Percentiles rank a stretch among this genome's conserved stretches.
These are phyloP conservation scores for Vidua macroura DNA, from an alignment of 2,113 vertebrate genomes.

Conservation along the genomic window DNA sequence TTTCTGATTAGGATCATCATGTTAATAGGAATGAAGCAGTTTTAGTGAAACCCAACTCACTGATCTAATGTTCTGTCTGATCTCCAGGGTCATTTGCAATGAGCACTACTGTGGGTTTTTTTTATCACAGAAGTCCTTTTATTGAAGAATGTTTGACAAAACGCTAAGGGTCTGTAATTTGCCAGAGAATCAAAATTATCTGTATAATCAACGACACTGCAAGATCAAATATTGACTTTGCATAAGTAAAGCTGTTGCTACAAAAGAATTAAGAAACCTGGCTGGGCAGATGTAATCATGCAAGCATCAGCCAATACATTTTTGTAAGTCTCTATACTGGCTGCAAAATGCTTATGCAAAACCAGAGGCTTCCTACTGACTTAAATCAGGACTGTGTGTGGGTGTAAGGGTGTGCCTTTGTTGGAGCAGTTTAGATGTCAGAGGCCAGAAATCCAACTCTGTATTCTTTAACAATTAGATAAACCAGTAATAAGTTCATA, in stretches of 20 bases:
- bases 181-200: slow-evolving; percentile 7
- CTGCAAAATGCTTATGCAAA: slow-evolving; percentile 45
- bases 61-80: neutral
- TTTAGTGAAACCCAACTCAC: neutral
- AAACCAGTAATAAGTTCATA: slow-evolving; percentile 48
- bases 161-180: slow-evolving; percentile 1
- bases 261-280: neutral
- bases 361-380: slow-evolving; percentile 38
- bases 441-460: slow-evolving; percentile 1
- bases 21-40: neutral
- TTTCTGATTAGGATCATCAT: neutral
- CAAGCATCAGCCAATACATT: neutral
- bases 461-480: slow-evolving; percentile 55
- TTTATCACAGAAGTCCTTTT: neutral
- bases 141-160: neutral
- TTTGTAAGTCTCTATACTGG: neutral
- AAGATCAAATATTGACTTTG: slow-evolving; percentile 10
- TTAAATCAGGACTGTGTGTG: slow-evolving; percentile 32
- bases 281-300: neutral
- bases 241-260: neutral
- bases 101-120: neutral
- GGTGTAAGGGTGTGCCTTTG: slow-evolving; percentile 44
- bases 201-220: neutral
- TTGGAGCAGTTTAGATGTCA: neutral
- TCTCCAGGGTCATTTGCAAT: neutral